Evolutionary conservation across 2,797 vertebrate species (phyloP).

Genomic region (Tadarida brasiliensis): DNA sequence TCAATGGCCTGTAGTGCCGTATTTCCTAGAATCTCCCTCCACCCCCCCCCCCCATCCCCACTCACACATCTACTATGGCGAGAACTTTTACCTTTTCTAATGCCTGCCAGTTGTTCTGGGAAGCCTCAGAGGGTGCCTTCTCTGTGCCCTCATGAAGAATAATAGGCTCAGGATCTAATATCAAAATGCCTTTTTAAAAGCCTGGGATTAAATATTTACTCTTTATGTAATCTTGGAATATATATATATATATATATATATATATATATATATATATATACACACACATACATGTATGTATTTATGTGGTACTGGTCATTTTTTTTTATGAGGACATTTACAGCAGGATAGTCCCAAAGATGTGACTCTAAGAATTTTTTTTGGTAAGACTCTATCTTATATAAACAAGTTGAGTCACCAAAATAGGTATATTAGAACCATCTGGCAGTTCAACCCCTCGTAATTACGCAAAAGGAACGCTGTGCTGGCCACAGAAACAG

Average conservation of each 20-base stretch:
- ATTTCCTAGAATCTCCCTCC: neutral
- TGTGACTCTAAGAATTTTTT: neutral
- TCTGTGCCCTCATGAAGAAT: neutral
- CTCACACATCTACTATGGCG: neutral
- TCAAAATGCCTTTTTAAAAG: neutral
- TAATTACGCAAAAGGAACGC: neutral
- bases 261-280: no score
- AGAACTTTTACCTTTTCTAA: neutral
- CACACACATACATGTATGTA: no score
- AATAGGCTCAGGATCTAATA: neutral
- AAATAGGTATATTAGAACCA: neutral
- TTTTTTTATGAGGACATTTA: neutral
- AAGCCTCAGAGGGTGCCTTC: neutral
- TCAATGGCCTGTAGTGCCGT: neutral
- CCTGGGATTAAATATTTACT: neutral
- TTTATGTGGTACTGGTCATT: no score
- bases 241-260: no score
- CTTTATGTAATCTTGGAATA: neutral
- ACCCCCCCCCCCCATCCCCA: fast-evolving
- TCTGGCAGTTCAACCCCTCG: neutral
- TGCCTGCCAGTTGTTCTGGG: neutral
- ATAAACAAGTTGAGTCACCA: neutral
- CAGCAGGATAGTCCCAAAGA: neutral
- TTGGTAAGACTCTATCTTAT: neutral
- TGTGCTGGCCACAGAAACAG: neutral